phyloP scores from a whole-genome alignment of 2,888 invertebrate species.

The Magallana nippona region DNA sequence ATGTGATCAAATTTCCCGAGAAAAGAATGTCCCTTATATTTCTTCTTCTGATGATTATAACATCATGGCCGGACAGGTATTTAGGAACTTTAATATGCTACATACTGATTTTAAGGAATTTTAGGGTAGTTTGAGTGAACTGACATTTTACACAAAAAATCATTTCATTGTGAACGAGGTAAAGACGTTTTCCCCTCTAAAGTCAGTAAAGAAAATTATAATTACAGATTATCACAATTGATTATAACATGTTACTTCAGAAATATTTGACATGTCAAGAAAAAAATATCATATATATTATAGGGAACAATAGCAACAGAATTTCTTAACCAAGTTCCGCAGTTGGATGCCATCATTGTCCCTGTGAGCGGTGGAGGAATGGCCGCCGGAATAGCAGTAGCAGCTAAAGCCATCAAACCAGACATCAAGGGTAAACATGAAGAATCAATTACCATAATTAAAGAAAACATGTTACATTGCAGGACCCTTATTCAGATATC shows the following conservation, averaged over 20 bases:
- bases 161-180: no score
- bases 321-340: constrained; percentile 78
- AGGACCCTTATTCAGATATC: no score
- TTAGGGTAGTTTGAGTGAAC: no score
- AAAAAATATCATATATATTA: neutral
- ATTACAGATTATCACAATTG: no score
- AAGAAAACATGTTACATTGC: no score
- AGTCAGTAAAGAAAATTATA: no score
- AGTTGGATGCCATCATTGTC: constrained; percentile 79
- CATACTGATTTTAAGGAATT: no score
- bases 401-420: constrained; percentile 75
- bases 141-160: no score
- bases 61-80: constrained; percentile 80
- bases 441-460: no score
- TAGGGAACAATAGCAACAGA: constrained; percentile 80
- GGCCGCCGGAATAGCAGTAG: constrained; percentile 79
- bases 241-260: no score
- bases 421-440: constrained; percentile 71
- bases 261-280: no score
- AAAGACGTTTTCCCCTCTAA: neutral
- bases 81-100: no score
- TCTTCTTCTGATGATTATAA: constrained; percentile 79
- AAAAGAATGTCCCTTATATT: constrained; percentile 73
- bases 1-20: constrained; percentile 72
- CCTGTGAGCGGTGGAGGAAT: constrained; percentile 80